A percentile compares a stretch with the other conserved stretches of the same genome.
Evolutionary conservation across 1,140 invertebrate species (phyloP).

Genomic region (Microplitis demolitor): DNA sequence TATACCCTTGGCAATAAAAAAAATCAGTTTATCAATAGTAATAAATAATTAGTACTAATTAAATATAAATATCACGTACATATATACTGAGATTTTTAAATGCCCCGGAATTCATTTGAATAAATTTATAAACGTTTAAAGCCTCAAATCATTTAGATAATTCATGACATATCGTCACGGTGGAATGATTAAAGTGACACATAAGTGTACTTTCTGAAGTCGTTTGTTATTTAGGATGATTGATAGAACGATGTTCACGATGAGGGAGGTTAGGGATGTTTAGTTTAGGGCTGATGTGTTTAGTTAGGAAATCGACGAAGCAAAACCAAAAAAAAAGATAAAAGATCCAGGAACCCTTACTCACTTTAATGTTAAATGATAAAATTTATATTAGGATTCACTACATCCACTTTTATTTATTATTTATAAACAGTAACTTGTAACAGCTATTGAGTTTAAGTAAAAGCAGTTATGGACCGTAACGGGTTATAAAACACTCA

Average conservation of each 20-base stretch:
- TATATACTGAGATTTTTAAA: no score
- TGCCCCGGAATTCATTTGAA: background rate
- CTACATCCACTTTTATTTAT: background rate
- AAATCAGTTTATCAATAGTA: background rate
- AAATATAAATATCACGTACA: background rate
- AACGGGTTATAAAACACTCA: background rate
- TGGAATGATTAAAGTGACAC: background rate
- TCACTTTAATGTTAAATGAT: background rate
- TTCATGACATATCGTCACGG: slow-evolving; percentile 1
- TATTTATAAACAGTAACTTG: background rate
- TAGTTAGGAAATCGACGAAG: background rate
- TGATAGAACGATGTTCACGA: slow-evolving; percentile 3
- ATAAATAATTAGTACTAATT: no score
- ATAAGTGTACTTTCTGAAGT: slow-evolving; percentile 2
- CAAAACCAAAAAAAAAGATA: background rate
- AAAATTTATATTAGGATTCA: background rate
- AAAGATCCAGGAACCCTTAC: no score
- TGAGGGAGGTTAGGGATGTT: background rate
- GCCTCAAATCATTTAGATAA: background rate
- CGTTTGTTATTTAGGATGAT: slow-evolving; percentile 18
- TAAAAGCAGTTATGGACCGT: background rate
- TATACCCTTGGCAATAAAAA: background rate
- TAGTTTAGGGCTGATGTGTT: background rate
- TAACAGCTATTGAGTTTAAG: background rate
- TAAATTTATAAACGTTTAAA: background rate